Conservation (phyloP, 1,140 invertebrate species). For the Scaptodrosophila lebanonensis region DNA sequence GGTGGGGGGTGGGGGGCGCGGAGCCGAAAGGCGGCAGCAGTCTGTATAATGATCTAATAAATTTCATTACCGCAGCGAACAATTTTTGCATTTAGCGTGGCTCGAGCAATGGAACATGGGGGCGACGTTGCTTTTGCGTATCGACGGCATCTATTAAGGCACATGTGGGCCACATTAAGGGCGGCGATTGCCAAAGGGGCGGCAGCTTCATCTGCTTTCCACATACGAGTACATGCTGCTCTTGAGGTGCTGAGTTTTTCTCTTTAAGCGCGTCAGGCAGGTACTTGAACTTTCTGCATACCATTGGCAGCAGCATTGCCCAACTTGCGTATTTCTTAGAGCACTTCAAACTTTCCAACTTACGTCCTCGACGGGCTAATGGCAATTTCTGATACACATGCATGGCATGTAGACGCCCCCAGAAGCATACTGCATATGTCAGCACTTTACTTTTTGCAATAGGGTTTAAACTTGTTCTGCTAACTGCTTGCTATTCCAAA, state of each 20-base stretch:
- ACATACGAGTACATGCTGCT: too few species aligned
- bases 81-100: slow-evolving; percentile 28
- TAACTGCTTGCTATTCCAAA: slow-evolving; percentile 3
- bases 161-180: too few species aligned
- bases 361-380: slow-evolving; percentile 52
- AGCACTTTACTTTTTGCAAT: slow-evolving; percentile 58
- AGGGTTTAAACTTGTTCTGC: slow-evolving; percentile 44
- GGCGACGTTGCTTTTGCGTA: too few species aligned
- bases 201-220: too few species aligned
- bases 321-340: slow-evolving; percentile 32
- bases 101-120: slow-evolving; percentile 17
- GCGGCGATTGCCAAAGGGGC: too few species aligned
- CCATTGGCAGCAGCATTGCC: slow-evolving; percentile 29
- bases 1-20: too few species aligned
- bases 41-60: slow-evolving; percentile 72
- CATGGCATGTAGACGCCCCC: too few species aligned
- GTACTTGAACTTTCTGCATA: slow-evolving; percentile 39
- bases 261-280: too few species aligned
- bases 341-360: slow-evolving; percentile 56
- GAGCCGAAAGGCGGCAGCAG: slow-evolving; percentile 26
- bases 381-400: slow-evolving; percentile 18
- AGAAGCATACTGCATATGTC: slow-evolving; percentile 54
- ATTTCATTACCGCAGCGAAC: slow-evolving; percentile 64
- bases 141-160: too few species aligned
- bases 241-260: too few species aligned